A percentile compares a stretch with the other conserved stretches of the same genome.
These are phyloP conservation scores for Hybognathus amarus DNA, from an alignment of 2,797 vertebrate genomes.

Conservation along the genomic window DNA sequence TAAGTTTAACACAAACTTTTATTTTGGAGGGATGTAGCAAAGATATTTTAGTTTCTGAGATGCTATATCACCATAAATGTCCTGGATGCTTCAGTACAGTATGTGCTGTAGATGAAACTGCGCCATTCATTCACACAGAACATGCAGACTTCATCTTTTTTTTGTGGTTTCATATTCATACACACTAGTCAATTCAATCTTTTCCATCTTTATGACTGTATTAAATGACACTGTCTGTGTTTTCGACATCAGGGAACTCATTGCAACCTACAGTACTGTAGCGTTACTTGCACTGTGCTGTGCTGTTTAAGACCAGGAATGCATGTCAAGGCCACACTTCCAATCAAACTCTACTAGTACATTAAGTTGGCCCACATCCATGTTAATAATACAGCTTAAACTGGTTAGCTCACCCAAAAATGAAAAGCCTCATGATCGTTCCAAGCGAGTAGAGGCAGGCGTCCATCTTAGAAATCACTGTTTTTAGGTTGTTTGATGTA, in stretches of 20 bases:
- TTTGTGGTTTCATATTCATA: background rate
- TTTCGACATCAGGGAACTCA: background rate
- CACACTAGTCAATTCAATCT: background rate
- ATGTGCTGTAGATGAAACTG: background rate
- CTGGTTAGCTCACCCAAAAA: too few relatives aligned
- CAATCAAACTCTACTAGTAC: background rate
- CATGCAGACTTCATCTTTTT: background rate
- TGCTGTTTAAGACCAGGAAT: background rate
- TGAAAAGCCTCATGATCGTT: too few relatives aligned
- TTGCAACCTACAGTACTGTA: background rate
- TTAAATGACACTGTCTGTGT: background rate
- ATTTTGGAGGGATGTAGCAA: background rate
- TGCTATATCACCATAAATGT: background rate
- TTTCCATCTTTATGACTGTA: background rate
- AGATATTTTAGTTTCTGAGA: background rate
- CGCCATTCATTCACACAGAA: background rate
- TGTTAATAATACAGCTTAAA: too few relatives aligned
- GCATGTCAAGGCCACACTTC: background rate
- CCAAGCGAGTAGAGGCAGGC: too few relatives aligned
- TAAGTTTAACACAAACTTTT: background rate
- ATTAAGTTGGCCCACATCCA: background rate
- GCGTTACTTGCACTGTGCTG: background rate
- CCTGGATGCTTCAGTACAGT: background rate
- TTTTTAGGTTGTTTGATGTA: too few relatives aligned
- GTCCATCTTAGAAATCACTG: too few relatives aligned